Base-by-base conservation (phyloP, 2,797 vertebrate genomes). In the Luscinia megarhynchos region DNA sequence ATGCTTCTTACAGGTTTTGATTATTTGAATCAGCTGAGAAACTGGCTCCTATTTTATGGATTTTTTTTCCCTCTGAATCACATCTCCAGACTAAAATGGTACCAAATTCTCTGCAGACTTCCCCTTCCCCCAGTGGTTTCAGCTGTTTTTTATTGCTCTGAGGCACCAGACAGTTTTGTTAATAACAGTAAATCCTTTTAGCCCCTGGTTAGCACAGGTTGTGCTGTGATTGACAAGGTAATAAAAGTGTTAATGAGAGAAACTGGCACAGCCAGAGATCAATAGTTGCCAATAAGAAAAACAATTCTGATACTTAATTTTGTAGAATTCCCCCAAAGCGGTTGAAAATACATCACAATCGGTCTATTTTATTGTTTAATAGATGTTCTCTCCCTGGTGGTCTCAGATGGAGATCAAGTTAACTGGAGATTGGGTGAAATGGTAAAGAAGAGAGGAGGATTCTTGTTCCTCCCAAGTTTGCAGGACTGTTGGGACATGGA, bases 191-290 rank as follows among this genome's bases (percentile, higher is more conserved):
- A 98, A 98, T 97, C 96, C 97, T 98, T 98, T 98, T 93, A 96
- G 96, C 96, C 93, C 84, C 95, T 97, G 87, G 94, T 96, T 97
- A 96, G 93, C 14, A 38, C 94, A 97, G 95, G 95, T 95, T 94
- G 78, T 86, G 73, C 93, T 97, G 97, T 98, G 98, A 98, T 94
- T 98, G 98, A 97, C 98, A 98, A 97, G 97, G 96, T 96, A 98
- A 98, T 98, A 98, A 98, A 98, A 98, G 97, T 98, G 97, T 98
- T 98, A 98, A 98, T 98, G 97, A 98, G 97, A 97, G 89, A 97
- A 94, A 96, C 86, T 96, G 91, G 95, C 94, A 97, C 83, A 96
- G 95, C 93, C 92, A 96, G 91, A 96, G 96, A 98, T 98, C 97
- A 97, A 98, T 97, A 98, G 89, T 70, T 97, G 94, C 97, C 97